Conservation (phyloP, 2,888 invertebrate genomes). For the Lysandra coridon region DNA sequence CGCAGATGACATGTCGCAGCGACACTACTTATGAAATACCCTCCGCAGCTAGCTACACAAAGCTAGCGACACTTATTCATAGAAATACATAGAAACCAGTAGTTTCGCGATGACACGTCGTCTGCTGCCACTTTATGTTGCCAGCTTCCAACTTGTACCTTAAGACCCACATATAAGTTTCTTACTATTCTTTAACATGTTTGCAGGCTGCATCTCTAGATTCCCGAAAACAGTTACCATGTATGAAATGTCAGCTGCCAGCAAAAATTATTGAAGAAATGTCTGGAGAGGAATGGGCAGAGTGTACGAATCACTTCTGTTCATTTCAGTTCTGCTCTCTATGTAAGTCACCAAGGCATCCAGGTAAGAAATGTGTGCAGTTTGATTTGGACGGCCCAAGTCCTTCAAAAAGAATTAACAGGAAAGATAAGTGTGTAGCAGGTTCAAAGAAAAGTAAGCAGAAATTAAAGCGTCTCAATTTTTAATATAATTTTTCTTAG, state of each 20-base stretch:
- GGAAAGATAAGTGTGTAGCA: slow-evolving; percentile 59
- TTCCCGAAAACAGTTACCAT: slow-evolving; percentile 60
- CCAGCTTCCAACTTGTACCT: too few relatives aligned
- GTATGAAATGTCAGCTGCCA: slow-evolving; percentile 67
- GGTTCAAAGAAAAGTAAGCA: slow-evolving; percentile 70
- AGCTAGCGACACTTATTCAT: too few relatives aligned
- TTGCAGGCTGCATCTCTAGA: slow-evolving; percentile 70
- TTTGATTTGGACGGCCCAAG: slow-evolving; percentile 72
- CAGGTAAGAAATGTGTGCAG: slow-evolving; percentile 64
- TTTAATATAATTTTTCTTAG: slow-evolving; percentile 31
- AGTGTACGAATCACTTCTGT: slow-evolving; percentile 74
- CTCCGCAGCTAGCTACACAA: too few relatives aligned
- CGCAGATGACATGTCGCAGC: too few relatives aligned
- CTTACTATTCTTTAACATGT: slow-evolving; percentile 32
- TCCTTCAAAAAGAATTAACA: slow-evolving; percentile 62
- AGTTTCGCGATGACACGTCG: too few relatives aligned
- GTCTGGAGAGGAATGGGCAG: slow-evolving; percentile 76
- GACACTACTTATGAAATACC: too few relatives aligned
- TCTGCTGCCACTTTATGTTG: too few relatives aligned
- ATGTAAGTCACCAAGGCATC: slow-evolving; percentile 68
- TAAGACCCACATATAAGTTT: not conserved
- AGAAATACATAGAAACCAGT: too few relatives aligned
- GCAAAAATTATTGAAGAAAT: slow-evolving; percentile 69
- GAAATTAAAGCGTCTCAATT: slow-evolving; percentile 63
- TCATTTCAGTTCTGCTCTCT: slow-evolving; percentile 76